Evolutionary conservation across 1,140 invertebrate genomes (phyloP), one percentile per base, ranked within the genome.

Genomic region (Orchestia grillus): DNA sequence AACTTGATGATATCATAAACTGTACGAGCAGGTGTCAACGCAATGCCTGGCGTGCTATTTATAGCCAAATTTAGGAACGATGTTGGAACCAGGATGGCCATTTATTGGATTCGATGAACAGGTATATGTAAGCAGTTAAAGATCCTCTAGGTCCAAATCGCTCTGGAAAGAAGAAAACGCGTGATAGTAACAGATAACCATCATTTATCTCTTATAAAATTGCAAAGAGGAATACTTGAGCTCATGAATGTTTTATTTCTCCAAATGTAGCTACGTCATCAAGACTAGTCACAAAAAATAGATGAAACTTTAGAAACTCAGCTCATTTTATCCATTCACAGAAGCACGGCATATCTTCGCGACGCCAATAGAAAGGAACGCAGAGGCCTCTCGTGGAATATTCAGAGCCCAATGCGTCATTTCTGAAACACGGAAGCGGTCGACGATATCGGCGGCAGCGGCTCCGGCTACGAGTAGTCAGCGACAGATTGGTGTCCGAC

Each of bases 401-500:
- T 77, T 36, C 62, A 8, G 62, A 77, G 15, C 36, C 62, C 62
- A 77, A 77, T 23, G 28, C 28, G 28, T 77, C 62, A 77, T 77
- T 23, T 77, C 62, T 36, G 44, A 91, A 91, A 91, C 88, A 42
- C 88, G 88, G 88, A 42, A 44, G 88, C 88, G 41, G 41, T 42
- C 4, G 88, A 91, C 88, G 41, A 43, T 91, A 91, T 91, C 88
- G 28, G 41, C 44, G 88, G 11, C 23, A 23, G 88, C 6, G 28
- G 44, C 11, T 91, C 88, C 6, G 88, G 42, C 44, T 44, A 42
- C 42, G 44, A 19, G 88, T 43, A 19, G 44, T 42, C 88, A 91
- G 88, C 88, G 88, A 91, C 88, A 91, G 88, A 91, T 91, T 91
- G 88, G 0, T 77, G 62, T 77, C 62, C 62, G 62, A 77, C 15